Evolutionary conservation across 2,888 invertebrate species (phyloP), one percentile per base, ranked within the genome.

Genomic region (Pseudoips prasinana): DNA sequence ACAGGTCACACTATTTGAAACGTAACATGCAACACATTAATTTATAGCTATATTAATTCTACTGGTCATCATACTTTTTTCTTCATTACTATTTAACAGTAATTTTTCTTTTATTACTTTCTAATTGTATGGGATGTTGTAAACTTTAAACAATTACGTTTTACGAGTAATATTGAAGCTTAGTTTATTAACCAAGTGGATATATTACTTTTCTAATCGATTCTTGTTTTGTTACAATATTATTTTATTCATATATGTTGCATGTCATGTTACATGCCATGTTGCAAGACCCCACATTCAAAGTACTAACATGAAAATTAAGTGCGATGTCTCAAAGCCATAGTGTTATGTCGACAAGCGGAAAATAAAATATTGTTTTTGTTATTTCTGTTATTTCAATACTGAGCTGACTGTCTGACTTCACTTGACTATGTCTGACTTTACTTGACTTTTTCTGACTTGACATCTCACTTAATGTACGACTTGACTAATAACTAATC

Each of bases 241-340:
- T n/a, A n/a, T n/a, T n/a, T n/a, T n/a, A n/a, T n/a, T n/a, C n/a
- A n/a, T n/a, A n/a, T n/a, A n/a, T n/a, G n/a, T n/a, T n/a, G n/a
- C n/a, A n/a, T n/a, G n/a, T n/a, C n/a, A n/a, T n/a, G 32, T 44
- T 34, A 22, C 29, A 29, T 29, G 29, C n/a, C 10, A 30, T 10
- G 39, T 47, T 53, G 37, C 29, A n/a, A n/a, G n/a, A 10, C 31
- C 29, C 32, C 24, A 25, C 25, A 29, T 27, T 36, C 39, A 34
- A 18, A 41, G 36, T 39, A 55, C 46, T 48, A 51, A 53, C 53
- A 48, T 37, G 32, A 35, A n/a, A 43, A 50, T 76, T 77, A 85
- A 86, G 87, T 87, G 87, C 75, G 87, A 86, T 86, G 87, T 87
- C 85, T 58, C 58, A 65, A 55, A 55, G 62, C 67, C 58, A 61